These are phyloP conservation scores for Calameuta pallipes DNA, from an alignment of 2,888 invertebrate species.

Conservation along the genomic window DNA sequence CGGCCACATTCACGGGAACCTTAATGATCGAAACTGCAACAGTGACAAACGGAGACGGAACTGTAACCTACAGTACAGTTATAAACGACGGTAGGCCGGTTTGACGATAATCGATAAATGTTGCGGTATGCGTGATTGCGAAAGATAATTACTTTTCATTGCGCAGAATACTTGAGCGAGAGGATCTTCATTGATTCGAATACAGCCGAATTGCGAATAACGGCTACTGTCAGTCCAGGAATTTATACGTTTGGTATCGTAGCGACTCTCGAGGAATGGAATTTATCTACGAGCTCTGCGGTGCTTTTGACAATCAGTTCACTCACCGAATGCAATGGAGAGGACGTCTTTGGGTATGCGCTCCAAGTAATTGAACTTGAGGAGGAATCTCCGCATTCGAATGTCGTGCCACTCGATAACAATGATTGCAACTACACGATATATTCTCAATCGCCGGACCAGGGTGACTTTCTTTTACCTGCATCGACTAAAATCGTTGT, in stretches of 20 bases:
- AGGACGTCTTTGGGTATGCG: conserved; percentile 17
- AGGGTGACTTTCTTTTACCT: conserved; percentile 5
- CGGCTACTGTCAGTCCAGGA: conserved; percentile 9
- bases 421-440: conserved; percentile 21
- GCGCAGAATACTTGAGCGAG: conserved; percentile 10
- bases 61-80: conserved; percentile 8
- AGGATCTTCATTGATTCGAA: conserved; percentile 9
- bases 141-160: neutral
- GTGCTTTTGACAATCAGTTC: conserved; percentile 14
- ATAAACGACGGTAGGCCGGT: conserved; percentile 10
- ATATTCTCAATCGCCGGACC: conserved; percentile 17
- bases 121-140: neutral
- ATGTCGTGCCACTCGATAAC: conserved; percentile 17
- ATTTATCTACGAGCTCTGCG: conserved; percentile 8
- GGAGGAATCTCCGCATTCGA: conserved; percentile 15
- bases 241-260: conserved; percentile 15
- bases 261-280: conserved; percentile 12
- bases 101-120: neutral
- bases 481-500: neutral
- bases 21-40: conserved; percentile 19
- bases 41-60: conserved; percentile 15
- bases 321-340: conserved; percentile 14
- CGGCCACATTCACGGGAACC: conserved; percentile 14
- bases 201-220: conserved; percentile 14
- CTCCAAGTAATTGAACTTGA: conserved; percentile 17